A percentile compares a stretch with the other conserved stretches of the same genome.
Conservation (phyloP, 2,888 invertebrate genomes). For the Amblyjoppa fuscipennis region DNA sequence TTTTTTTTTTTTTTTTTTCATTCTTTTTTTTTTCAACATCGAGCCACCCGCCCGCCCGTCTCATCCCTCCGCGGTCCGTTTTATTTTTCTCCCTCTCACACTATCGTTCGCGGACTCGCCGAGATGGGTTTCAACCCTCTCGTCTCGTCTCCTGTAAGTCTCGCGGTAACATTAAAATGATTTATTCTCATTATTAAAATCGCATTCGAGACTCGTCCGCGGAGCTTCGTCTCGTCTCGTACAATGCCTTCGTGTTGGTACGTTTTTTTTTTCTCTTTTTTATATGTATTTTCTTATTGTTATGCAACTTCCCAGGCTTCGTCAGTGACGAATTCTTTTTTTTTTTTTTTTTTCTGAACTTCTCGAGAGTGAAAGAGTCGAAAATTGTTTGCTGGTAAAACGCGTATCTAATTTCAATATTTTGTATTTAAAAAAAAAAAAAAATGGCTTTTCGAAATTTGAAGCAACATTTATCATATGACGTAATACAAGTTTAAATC, state of each 20-base stretch:
- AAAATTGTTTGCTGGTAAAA: not conserved
- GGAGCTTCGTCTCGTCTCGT: constrained; percentile 51
- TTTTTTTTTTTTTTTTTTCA: constrained; percentile 16
- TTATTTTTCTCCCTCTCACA: constrained; percentile 54
- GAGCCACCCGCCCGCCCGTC: constrained; percentile 54
- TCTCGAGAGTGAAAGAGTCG: constrained; percentile 1
- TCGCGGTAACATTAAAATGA: constrained; percentile 79
- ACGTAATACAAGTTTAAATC: too few species aligned
- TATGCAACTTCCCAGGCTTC: constrained; percentile 45
- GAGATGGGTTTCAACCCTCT: constrained; percentile 69
- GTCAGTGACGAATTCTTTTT: not conserved
- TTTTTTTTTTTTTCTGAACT: not conserved
- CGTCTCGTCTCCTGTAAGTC: constrained; percentile 58
- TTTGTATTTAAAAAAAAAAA: not conserved
- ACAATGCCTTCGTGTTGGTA: constrained; percentile 46
- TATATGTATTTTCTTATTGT: constrained; percentile 18
- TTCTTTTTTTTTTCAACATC: constrained; percentile 55
- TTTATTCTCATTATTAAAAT: constrained; percentile 83
- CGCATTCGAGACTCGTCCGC: constrained; percentile 76
- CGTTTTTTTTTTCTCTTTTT: constrained; percentile 24
- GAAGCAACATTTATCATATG: not conserved
- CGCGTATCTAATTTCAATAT: not conserved
- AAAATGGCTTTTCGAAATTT: not conserved
- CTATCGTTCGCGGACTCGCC: constrained; percentile 44
- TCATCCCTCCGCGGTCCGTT: constrained; percentile 51